These are phyloP conservation scores for Cebidichthys violaceus DNA, from an alignment of 2,113 vertebrate species.

Conservation along the genomic window DNA sequence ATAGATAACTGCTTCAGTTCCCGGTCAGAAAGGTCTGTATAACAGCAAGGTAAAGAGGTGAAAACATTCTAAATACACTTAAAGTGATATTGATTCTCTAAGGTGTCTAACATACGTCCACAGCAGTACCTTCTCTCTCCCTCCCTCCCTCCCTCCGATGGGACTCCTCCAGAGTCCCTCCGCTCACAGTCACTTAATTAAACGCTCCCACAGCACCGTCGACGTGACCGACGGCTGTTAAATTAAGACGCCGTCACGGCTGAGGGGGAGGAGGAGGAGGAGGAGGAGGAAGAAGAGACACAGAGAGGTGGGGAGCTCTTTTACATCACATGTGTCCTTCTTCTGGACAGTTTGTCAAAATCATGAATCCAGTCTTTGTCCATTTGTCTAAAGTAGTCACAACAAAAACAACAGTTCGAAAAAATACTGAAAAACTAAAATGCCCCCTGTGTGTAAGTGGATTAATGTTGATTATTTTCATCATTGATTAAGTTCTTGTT, in stretches of 20 bases:
- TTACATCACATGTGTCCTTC: not conserved
- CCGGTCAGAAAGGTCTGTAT: too few relatives aligned
- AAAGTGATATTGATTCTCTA: too few relatives aligned
- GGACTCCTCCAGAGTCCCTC: conserved; percentile 58
- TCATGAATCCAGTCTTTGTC: not conserved
- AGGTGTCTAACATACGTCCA: too few relatives aligned
- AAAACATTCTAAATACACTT: too few relatives aligned
- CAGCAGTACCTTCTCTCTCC: conserved; percentile 21
- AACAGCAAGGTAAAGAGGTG: too few relatives aligned
- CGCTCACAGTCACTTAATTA: conserved; percentile 76
- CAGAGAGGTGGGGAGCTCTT: not conserved
- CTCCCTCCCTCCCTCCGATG: conserved; percentile 26
- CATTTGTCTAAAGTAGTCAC: too few relatives aligned
- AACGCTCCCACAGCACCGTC: conserved; percentile 65
- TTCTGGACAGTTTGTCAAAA: not conserved
- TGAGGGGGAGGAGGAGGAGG: not conserved
- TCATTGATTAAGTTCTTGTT: not conserved
- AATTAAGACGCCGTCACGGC: conserved; percentile 71
- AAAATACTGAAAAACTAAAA: not conserved
- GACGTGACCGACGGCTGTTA: conserved; percentile 64
- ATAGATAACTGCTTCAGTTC: too few relatives aligned
- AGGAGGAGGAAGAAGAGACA: not conserved
- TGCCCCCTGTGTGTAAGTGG: too few relatives aligned
- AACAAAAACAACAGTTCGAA: not conserved
- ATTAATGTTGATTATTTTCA: not conserved